phyloP scores from a whole-genome alignment of 2,113 vertebrate species.

The Colistium nudipinnis region DNA sequence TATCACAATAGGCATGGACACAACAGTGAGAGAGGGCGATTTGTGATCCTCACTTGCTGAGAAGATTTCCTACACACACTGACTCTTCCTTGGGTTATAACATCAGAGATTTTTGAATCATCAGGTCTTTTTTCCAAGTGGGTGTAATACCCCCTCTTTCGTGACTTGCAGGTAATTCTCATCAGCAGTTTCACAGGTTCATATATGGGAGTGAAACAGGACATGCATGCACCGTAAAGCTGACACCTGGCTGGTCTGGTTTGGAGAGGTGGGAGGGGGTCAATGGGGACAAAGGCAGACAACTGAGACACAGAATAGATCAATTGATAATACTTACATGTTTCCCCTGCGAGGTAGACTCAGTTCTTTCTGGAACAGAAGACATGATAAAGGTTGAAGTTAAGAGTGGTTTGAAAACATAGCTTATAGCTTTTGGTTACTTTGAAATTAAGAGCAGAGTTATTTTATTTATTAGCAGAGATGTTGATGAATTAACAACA shows the following conservation, averaged over 20 bases:
- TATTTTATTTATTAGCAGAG: too few relatives aligned
- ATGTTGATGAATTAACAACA: too few relatives aligned
- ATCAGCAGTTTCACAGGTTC: not conserved
- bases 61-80: not conserved
- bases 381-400: constrained; percentile 30
- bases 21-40: not conserved
- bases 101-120: not conserved
- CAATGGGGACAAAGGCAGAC: not conserved
- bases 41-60: not conserved
- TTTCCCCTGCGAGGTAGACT: constrained; percentile 92
- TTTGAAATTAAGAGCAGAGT: constrained; percentile 9
- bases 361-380: constrained; percentile 89
- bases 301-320: not conserved
- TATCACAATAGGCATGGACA: not conserved
- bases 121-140: not conserved
- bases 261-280: not conserved
- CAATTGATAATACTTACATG: constrained; percentile 84
- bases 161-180: not conserved
- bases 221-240: constrained; percentile 14
- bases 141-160: constrained; percentile 31
- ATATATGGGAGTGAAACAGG: not conserved
- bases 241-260: constrained; percentile 42
- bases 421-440: not conserved
- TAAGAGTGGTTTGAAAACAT: not conserved
- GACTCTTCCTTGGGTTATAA: not conserved